Conservation (phyloP, 2,113 vertebrate genomes). For the Nycticryphes semicollaris region DNA sequence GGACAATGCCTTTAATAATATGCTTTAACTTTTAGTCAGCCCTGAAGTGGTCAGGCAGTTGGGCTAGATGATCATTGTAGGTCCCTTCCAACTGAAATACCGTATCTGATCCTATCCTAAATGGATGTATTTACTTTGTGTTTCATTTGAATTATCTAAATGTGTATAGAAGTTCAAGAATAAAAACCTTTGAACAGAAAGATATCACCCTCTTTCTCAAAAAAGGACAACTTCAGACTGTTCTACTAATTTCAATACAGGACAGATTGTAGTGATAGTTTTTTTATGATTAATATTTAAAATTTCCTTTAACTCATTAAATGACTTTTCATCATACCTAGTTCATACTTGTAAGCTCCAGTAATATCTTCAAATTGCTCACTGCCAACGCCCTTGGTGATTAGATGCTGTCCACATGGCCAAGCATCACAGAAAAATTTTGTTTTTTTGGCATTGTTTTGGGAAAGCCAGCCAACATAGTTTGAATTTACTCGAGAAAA, state of each 20-base stretch:
- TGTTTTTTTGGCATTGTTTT: slow-evolving; percentile 29
- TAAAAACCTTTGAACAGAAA: neutral
- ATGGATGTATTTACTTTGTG: neutral
- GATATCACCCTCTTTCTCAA: neutral
- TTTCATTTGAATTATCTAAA: neutral
- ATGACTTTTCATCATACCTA: slow-evolving; percentile 41
- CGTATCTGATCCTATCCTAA: neutral
- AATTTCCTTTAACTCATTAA: neutral
- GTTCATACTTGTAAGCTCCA: slow-evolving; percentile 59
- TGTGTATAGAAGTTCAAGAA: neutral
- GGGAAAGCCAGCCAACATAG: slow-evolving; percentile 55
- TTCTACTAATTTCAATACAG: neutral
- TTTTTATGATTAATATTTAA: neutral
- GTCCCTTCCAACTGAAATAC: neutral
- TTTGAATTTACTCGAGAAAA: slow-evolving; percentile 60
- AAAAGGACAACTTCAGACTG: neutral
- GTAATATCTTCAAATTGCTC: slow-evolving; percentile 61
- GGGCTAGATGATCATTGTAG: fast-evolving
- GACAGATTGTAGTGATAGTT: neutral
- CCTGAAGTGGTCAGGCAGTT: neutral
- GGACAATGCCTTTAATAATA: neutral
- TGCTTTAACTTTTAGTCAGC: neutral
- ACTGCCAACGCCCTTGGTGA: slow-evolving; percentile 57
- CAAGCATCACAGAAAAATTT: slow-evolving; percentile 50
- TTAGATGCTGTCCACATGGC: slow-evolving; percentile 51